Conservation (phyloP, 2,113 vertebrate species). For the Lepisosteus oculatus region DNA sequence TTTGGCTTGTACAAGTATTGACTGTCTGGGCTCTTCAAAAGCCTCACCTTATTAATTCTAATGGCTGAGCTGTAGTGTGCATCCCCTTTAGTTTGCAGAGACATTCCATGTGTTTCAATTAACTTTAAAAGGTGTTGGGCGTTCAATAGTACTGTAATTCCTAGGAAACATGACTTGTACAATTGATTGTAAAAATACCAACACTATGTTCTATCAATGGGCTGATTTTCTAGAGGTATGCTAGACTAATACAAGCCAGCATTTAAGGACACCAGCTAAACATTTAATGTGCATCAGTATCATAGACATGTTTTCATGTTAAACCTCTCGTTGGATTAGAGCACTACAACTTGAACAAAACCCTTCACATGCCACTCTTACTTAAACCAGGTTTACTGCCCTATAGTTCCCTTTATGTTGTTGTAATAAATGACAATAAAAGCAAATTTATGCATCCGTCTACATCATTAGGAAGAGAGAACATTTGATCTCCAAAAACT, state of each 20-base stretch:
- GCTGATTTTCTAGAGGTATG: too few relatives aligned
- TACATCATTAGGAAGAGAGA: constrained; percentile 50
- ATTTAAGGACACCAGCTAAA: too few relatives aligned
- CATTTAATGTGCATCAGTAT: too few relatives aligned
- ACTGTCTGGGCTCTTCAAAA: not conserved
- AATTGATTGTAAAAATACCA: too few relatives aligned
- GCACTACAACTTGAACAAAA: not conserved
- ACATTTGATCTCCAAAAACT: constrained; percentile 62
- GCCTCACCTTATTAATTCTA: not conserved
- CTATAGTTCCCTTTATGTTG: constrained; percentile 50
- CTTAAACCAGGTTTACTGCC: constrained; percentile 37
- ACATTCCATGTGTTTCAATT: too few relatives aligned
- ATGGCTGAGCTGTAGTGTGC: not conserved
- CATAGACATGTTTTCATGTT: too few relatives aligned
- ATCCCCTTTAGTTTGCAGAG: too few relatives aligned
- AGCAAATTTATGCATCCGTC: constrained; percentile 55
- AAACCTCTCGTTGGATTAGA: not conserved
- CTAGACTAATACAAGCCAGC: too few relatives aligned
- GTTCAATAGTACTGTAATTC: too few relatives aligned
- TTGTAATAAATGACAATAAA: constrained; percentile 52
- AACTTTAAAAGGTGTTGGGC: too few relatives aligned
- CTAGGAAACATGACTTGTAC: too few relatives aligned
- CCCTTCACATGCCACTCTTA: not conserved
- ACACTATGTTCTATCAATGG: too few relatives aligned
- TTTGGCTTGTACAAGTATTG: not conserved